Evolutionary conservation across 2,888 invertebrate genomes (phyloP).

Genomic region (Dichetophora obliterata): DNA sequence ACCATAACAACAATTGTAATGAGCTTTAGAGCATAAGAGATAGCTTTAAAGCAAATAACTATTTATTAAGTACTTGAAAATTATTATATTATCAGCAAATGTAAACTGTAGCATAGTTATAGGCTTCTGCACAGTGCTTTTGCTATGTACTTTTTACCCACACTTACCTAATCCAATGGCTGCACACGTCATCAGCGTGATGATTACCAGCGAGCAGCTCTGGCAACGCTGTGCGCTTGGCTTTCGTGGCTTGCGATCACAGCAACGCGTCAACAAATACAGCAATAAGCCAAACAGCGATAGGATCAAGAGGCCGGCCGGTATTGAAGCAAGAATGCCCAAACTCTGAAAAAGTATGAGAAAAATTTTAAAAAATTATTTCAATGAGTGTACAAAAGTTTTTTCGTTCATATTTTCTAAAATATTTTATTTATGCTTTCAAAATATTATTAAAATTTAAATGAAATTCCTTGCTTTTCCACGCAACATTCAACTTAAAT

Average conservation of each 20-base stretch:
- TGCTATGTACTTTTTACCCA: background rate
- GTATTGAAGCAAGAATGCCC: constrained; percentile 92
- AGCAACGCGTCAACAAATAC: constrained; percentile 94
- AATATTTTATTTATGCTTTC: background rate
- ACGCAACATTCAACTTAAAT: background rate
- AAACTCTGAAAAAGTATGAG: constrained; percentile 78
- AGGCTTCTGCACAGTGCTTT: too few species aligned
- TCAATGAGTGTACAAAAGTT: too few species aligned
- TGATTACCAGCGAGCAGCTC: constrained; percentile 69
- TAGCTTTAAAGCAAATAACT: too few species aligned
- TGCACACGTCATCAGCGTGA: constrained; percentile 88
- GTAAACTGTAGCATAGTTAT: too few species aligned
- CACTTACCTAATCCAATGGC: constrained; percentile 83
- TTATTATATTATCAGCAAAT: too few species aligned
- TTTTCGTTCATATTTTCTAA: background rate
- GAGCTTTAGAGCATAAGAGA: too few species aligned
- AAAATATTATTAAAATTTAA: background rate
- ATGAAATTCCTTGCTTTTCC: background rate
- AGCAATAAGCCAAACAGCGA: constrained; percentile 90
- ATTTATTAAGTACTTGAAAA: too few species aligned
- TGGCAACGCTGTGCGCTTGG: constrained; percentile 69
- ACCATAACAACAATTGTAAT: too few species aligned
- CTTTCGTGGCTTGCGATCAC: constrained; percentile 90
- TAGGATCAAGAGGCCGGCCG: constrained; percentile 91
- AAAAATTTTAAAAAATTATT: constrained; percentile 25